Percentiles rank a stretch among this genome's conserved stretches.
Evolutionary conservation across 2,888 invertebrate species (phyloP).

Genomic region (Calameuta idolon): DNA sequence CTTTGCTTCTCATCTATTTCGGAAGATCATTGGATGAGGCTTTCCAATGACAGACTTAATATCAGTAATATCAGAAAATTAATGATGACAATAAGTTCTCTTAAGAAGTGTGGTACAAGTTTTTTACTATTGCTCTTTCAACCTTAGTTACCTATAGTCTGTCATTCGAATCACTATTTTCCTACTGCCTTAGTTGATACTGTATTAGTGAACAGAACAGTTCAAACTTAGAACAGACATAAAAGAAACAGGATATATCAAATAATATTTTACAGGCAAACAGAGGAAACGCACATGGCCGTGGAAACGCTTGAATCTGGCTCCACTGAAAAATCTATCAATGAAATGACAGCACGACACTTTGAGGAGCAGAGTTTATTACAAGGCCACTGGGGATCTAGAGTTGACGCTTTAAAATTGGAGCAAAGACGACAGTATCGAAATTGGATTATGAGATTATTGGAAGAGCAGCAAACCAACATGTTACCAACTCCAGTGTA

Average conservation of each 20-base stretch:
- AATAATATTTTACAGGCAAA: conserved; percentile 72
- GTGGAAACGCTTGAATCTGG: conserved; percentile 82
- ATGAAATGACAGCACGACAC: conserved; percentile 83
- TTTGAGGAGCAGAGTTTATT: conserved; percentile 86
- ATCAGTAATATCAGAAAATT: background rate
- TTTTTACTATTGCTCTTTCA: conserved; percentile 8
- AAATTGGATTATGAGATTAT: conserved; percentile 87
- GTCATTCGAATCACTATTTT: conserved; percentile 8
- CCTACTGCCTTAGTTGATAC: background rate
- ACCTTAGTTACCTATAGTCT: background rate
- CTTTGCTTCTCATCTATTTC: conserved; percentile 6
- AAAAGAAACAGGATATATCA: conserved; percentile 2
- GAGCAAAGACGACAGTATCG: conserved; percentile 89
- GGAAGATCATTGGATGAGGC: conserved; percentile 2
- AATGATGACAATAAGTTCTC: background rate
- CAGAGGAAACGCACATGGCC: conserved; percentile 89
- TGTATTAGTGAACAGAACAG: conserved; percentile 17
- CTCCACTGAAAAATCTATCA: conserved; percentile 87
- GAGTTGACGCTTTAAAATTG: conserved; percentile 85
- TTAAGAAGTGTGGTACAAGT: background rate
- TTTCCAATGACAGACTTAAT: too few species aligned
- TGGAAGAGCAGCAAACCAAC: conserved; percentile 77
- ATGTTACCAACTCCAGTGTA: conserved; percentile 71
- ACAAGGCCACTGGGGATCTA: conserved; percentile 87
- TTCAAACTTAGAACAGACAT: background rate